Evolutionary conservation across 1,140 invertebrate genomes (phyloP).

Genomic region (Vollenhovia emeryi): DNA sequence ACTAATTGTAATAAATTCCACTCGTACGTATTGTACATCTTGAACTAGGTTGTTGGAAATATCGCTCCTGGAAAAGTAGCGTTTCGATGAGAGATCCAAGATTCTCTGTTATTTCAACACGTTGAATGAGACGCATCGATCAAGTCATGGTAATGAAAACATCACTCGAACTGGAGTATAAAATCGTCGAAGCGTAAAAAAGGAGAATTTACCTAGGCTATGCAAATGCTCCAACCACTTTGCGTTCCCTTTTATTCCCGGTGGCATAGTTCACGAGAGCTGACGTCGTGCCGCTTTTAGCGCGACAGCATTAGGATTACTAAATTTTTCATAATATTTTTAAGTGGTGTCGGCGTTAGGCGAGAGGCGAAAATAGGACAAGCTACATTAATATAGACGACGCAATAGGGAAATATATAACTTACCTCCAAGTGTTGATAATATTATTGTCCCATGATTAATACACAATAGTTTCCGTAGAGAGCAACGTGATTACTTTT

Average conservation of each 20-base stretch:
- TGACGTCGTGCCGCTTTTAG: conserved; percentile 53
- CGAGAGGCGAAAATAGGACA: conserved; percentile 25
- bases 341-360: conserved; percentile 50
- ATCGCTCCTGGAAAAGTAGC: neutral
- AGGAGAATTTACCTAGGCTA: conserved; percentile 10
- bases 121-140: neutral
- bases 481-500: neutral
- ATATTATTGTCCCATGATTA: neutral
- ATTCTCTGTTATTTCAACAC: neutral
- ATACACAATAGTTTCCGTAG: neutral
- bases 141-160: conserved; percentile 1
- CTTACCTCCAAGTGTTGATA: neutral
- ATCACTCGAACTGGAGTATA: neutral
- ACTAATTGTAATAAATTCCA: neutral
- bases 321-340: conserved; percentile 59
- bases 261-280: conserved; percentile 42
- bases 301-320: conserved; percentile 45
- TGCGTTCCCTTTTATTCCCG: neutral
- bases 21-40: neutral
- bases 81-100: neutral
- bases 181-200: conserved; percentile 4
- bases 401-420: neutral
- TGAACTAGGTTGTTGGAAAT: neutral
- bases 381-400: neutral
- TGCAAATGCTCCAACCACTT: conserved; percentile 15